Evolutionary conservation across 2,797 vertebrate species (phyloP), one percentile per base, ranked within the genome.

Genomic region (Lithobates pipiens): DNA sequence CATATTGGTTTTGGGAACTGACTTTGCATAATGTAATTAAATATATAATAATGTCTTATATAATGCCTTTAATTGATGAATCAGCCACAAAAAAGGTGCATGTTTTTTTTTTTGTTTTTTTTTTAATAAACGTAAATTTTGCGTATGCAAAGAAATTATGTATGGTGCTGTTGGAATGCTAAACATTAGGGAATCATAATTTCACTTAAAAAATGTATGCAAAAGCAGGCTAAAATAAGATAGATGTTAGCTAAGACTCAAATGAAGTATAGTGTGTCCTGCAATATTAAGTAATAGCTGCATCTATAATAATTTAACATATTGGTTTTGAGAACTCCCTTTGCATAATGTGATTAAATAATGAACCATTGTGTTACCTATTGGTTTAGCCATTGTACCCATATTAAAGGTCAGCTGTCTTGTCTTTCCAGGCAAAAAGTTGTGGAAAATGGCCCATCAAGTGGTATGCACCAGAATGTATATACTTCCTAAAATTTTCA

Each of bases 381-480:
- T 67, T 67, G 27, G 27, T 67, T 11, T 7, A 11, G 29, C 25
- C 27, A 27, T 5, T 67, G 65, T 65, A 25, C n/a, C n/a, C 1
- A 25, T 65, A 65, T 10, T 65, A 10, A 65, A 23, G 16, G 6
- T 63, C 21, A 3, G 11, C 9, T 67, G n/a, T 25, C 13, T 67
- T 29, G 9, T 67, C 27, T 29, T 91, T 83, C 32, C 61, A 99
- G 98, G 97, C 98, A 44, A 96, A 97, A 90, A 94, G 92, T 88
- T 96, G 96, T 9, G 98, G 98, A 42, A 99, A 99, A 91, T 99
- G 98, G 98, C 98, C 98, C 0, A 94, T 99, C 67, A 99, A 99
- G 86, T 99, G 98, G 98, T 99, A 99, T 0, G 98, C 98, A 5
- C 98, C 98, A 0, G 98, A 99, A 91, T 99, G 97, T 73, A 98